Evolutionary conservation across 2,888 invertebrate genomes (phyloP), one percentile per base, ranked within the genome.

Genomic region (Nomada ferruginata): DNA sequence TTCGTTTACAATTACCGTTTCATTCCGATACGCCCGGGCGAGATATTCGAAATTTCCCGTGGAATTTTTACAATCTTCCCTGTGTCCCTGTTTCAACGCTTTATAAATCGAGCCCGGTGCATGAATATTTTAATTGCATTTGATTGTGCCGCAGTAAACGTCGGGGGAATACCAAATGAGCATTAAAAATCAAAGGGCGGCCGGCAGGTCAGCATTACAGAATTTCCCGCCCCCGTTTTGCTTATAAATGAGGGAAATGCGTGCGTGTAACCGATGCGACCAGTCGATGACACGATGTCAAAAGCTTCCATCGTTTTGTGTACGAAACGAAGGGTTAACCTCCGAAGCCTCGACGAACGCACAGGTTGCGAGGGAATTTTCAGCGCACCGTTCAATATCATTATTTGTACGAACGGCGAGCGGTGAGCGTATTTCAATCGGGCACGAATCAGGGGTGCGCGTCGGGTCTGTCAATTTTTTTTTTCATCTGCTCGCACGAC

Each of bases 241-340:
- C 70, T 68, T 65, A 23, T 64, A 73, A 64, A 74, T 44, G 73
- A 76, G 70, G 53, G 65, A 76, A 74, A 85, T 71, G 71, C 75
- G 68, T 53, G 72, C 71, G 83, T 76, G 84, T 86, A 86, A 84
- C 86, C 86, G 86, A 86, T 86, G 82, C 85, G 79, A 73, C 78
- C 75, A 61, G 80, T 77, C 76, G 82, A 86, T 84, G 84, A 87
- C 82, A 78, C 88, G 78, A 78, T 63, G 84, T 80, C 89, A 84
- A 84, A 90, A 89, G 90, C 90, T 42, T 29, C 65, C 87, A 36
- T 20, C 79, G 82, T 82, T 87, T 79, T 80, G 65, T 83, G 83
- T 82, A 85, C 79, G 84, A 72, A 86, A 83, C 80, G 73, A 76
- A 84, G 72, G 87, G 79, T 86, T 85, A 89, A 87, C 90, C 87